Base-by-base conservation (phyloP, 1,140 invertebrate genomes). In the Antheraea pernyi region DNA sequence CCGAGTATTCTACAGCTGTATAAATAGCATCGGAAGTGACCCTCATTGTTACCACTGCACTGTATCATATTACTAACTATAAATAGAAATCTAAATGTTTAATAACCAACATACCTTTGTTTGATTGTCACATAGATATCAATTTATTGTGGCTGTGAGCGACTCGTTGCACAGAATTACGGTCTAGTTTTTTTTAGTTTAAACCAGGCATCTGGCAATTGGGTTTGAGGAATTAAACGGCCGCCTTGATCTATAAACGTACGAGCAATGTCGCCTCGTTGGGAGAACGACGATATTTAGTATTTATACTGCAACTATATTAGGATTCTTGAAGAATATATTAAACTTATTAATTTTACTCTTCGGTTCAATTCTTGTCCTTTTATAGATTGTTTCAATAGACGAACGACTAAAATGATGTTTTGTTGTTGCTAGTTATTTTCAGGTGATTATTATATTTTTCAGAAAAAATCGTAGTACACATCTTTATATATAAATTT, bases 41-140 rank as follows among this genome's bases (percentile, higher is more conserved):
- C 75, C 80, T 79, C 76, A 81, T 80, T 85, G 79, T 87, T 80
- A 73, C 70, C 68, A 59, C 76, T 79, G 77, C 72, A 80, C 46
- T 53, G 46, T n/a, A 53, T 53, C 46, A 53, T 53, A 53, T 53
- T 53, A 53, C 46, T 16, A 11, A 53, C 0, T 11, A 53, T 16
- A 53, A 81, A 86, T 88, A 76, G 73, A 81, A 80, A 86, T 89
- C 82, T 82, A 72, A 81, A 69, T 68, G 48, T 70, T 77, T 77
- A 74, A 72, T 73, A 80, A 78, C 69, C 46, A 42, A 16, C 37
- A 37, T 13, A n/a, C 19, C 30, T 74, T 78, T 77, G 72, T 79
- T 79, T 81, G 72, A 82, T 80, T 76, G 70, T 76, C 18, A 58
- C 61, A 75, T 79, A 81, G 46, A 53, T 81, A 83, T 65, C 37